phyloP scores from a whole-genome alignment of 2,888 invertebrate species.

The Pinctada fucata region DNA sequence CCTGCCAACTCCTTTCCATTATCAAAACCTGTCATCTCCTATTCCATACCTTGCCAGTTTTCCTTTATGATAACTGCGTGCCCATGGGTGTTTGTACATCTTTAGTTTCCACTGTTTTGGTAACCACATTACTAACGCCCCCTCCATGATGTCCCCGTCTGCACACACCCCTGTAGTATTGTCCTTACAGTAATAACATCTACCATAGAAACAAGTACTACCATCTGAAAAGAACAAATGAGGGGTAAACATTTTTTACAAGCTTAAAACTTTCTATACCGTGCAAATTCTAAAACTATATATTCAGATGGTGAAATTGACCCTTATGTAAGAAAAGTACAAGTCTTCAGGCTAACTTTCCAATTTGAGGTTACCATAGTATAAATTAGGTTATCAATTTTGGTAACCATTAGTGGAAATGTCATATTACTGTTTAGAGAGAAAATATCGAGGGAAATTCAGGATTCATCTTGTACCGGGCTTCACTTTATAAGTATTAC shows the following conservation, averaged over 20 bases:
- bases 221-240: slow-evolving; percentile 76
- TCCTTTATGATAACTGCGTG: slow-evolving; percentile 87
- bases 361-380: too few relatives aligned
- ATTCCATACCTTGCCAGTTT: slow-evolving; percentile 81
- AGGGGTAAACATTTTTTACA: neutral
- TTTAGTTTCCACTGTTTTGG: slow-evolving; percentile 82
- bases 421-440: too few relatives aligned
- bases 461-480: too few relatives aligned
- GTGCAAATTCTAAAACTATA: neutral
- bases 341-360: too few relatives aligned
- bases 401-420: too few relatives aligned
- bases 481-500: too few relatives aligned
- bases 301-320: neutral
- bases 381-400: too few relatives aligned
- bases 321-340: too few relatives aligned
- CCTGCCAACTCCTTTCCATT: too few relatives aligned
- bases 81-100: slow-evolving; percentile 89
- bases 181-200: slow-evolving; percentile 90
- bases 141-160: slow-evolving; percentile 84
- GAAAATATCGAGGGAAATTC: too few relatives aligned
- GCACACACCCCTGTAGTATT: slow-evolving; percentile 89
- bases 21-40: too few relatives aligned
- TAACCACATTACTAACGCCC: slow-evolving; percentile 90
- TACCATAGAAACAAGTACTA: slow-evolving; percentile 90
- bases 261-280: neutral